Percentiles rank a stretch among this genome's conserved stretches.
These are phyloP conservation scores for Catamblyrhynchus diadema DNA, from an alignment of 2,797 vertebrate genomes.

Conservation along the genomic window DNA sequence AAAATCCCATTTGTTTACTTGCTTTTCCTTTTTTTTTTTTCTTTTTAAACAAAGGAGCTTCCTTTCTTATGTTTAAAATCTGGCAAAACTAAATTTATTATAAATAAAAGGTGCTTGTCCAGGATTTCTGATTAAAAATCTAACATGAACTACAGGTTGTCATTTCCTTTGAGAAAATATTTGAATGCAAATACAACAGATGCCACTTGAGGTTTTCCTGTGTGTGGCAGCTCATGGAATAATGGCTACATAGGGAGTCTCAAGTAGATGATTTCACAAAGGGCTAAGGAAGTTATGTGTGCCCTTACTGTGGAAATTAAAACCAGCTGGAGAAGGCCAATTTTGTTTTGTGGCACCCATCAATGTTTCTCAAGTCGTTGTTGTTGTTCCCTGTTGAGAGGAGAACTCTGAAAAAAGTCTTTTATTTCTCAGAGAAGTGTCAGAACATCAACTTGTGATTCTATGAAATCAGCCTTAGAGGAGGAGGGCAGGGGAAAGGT, in stretches of 20 bases:
- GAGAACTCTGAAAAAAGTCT: neutral
- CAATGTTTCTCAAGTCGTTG: neutral
- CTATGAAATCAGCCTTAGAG: neutral
- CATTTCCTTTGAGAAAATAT: neutral
- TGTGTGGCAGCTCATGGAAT: slow-evolving; percentile 1
- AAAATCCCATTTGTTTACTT: neutral
- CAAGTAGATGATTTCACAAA: neutral
- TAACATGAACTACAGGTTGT: neutral
- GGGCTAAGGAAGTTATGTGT: neutral
- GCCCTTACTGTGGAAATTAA: neutral
- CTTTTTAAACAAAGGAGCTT: neutral
- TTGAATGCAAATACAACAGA: neutral
- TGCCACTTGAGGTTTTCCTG: neutral
- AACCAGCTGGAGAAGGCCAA: neutral
- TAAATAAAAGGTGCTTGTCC: neutral
- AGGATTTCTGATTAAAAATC: neutral
- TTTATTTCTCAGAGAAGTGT: neutral
- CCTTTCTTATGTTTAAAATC: neutral
- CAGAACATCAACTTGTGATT: neutral
- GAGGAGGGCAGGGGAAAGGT: neutral
- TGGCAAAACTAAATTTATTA: neutral
- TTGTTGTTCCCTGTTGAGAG: neutral
- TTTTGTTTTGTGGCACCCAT: neutral
- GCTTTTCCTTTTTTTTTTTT: neutral
- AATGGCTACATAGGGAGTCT: neutral